A percentile compares a stretch with the other conserved stretches of the same genome.
Evolutionary conservation across 2,113 vertebrate species (phyloP).

Genomic region (Benitochromis conjunctus): DNA sequence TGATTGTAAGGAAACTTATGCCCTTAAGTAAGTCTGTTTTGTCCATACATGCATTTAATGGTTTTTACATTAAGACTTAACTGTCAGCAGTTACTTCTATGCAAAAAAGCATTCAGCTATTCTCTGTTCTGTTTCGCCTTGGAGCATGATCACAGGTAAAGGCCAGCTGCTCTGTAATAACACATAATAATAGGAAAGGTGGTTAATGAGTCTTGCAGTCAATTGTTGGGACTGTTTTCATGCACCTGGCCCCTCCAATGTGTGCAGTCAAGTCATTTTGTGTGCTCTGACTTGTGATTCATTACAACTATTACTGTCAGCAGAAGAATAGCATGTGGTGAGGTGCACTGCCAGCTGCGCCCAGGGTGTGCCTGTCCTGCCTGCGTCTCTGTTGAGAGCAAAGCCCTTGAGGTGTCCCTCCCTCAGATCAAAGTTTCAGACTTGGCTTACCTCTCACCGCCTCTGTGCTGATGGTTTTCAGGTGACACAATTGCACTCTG

Average conservation of each 20-base stretch:
- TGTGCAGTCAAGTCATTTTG: neutral
- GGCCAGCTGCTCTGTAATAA: neutral
- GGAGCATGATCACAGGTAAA: neutral
- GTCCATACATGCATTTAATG: neutral
- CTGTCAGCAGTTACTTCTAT: neutral
- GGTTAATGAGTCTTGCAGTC: neutral
- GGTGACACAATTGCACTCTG: neutral
- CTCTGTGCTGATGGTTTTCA: conserved; percentile 48
- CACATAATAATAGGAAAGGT: neutral
- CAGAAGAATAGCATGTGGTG: neutral
- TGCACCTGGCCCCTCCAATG: neutral
- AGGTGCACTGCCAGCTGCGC: neutral
- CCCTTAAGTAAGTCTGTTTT: neutral
- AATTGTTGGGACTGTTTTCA: neutral
- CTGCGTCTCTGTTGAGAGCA: neutral
- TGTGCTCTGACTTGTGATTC: neutral
- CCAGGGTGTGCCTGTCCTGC: conserved; percentile 2
- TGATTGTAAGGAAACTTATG: neutral
- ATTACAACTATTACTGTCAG: neutral
- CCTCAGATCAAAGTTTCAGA: conserved; percentile 9
- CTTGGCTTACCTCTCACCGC: neutral
- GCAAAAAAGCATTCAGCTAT: neutral
- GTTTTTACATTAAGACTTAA: neutral
- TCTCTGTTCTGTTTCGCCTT: neutral
- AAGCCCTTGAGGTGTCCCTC: conserved; percentile 6